Percentiles rank a stretch among this genome's conserved stretches.
These are phyloP conservation scores for Aplochiton taeniatus DNA, from an alignment of 2,797 vertebrate genomes.

Conservation along the genomic window DNA sequence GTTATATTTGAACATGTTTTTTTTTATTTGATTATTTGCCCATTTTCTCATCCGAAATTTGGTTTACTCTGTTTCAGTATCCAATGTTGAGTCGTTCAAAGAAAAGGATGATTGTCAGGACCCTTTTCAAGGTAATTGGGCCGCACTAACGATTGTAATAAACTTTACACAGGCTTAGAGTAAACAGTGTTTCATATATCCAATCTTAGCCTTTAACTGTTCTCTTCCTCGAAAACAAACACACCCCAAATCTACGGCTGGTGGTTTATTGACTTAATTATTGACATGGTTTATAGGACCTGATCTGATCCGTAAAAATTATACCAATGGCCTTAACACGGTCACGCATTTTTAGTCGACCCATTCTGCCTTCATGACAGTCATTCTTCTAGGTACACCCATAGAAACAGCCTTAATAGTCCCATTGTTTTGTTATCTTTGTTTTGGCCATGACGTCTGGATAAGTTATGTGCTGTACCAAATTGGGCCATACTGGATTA, in stretches of 20 bases:
- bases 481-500: slow-evolving; percentile 24
- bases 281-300: neutral
- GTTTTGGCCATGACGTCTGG: slow-evolving; percentile 18
- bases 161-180: neutral
- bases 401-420: slow-evolving; percentile 1
- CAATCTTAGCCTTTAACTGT: neutral
- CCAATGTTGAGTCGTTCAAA: slow-evolving; percentile 39
- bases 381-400: neutral
- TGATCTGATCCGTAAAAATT: no score
- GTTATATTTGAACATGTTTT: no score
- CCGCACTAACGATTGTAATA: slow-evolving; percentile 8
- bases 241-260: neutral
- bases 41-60: no score
- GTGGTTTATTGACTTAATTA: neutral
- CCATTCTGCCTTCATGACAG: neutral
- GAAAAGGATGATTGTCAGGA: slow-evolving; percentile 19
- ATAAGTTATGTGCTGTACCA: slow-evolving; percentile 20
- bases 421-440: slow-evolving; percentile 23
- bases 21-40: no score
- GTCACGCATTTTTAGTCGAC: no score
- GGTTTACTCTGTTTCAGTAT: slow-evolving; percentile 34
- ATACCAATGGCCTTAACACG: no score
- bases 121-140: slow-evolving; percentile 46
- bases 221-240: neutral
- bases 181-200: slow-evolving; percentile 18